phyloP scores from a whole-genome alignment of 2,888 invertebrate genomes.

The Eupithecia vulgata region DNA sequence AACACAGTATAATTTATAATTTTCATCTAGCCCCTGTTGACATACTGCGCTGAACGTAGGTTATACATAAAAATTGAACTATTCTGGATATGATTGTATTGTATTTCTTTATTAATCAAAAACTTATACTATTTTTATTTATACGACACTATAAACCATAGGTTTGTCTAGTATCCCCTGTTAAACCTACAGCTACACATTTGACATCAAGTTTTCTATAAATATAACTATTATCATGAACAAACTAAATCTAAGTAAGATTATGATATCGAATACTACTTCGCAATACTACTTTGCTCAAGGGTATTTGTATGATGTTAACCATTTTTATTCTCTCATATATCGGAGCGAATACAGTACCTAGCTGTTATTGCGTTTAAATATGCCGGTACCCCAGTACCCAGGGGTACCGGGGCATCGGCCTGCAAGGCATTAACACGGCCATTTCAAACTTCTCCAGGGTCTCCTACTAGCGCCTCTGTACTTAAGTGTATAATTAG shows the following conservation, averaged over 20 bases:
- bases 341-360: slow-evolving; percentile 45
- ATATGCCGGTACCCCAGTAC: slow-evolving; percentile 8
- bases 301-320: no score
- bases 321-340: not conserved
- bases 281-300: no score
- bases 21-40: not conserved
- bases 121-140: no score
- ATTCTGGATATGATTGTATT: not conserved
- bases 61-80: slow-evolving; percentile 43
- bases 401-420: slow-evolving; percentile 27
- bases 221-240: no score
- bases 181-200: no score
- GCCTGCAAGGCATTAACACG: slow-evolving; percentile 59
- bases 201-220: no score
- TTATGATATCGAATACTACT: no score
- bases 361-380: slow-evolving; percentile 60
- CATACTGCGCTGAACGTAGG: not conserved
- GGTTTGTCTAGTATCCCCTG: no score
- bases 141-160: no score
- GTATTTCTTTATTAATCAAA: no score
- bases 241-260: no score
- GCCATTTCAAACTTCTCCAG: slow-evolving; percentile 67
- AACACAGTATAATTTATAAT: not conserved
- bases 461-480: slow-evolving; percentile 58
- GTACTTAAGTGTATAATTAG: slow-evolving; percentile 79